These are phyloP conservation scores for Melipona bicolor DNA, from an alignment of 2,888 invertebrate species.

Conservation along the genomic window DNA sequence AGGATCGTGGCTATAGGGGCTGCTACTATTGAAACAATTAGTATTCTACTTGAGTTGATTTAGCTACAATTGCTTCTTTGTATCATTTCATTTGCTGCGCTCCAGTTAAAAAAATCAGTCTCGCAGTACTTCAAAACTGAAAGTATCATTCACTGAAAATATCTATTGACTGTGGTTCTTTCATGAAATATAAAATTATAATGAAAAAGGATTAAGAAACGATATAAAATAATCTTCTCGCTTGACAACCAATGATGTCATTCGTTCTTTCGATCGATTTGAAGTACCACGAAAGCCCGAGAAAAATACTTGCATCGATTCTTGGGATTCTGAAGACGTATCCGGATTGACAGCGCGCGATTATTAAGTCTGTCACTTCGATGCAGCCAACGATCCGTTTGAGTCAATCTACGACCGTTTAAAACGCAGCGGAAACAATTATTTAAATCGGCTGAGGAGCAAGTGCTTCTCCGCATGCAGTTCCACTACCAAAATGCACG, in stretches of 20 bases:
- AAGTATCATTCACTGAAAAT: neutral
- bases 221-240: neutral
- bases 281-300: neutral
- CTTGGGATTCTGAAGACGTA: conserved; percentile 36
- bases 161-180: neutral
- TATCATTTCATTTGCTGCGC: neutral
- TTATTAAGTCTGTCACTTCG: conserved; percentile 43
- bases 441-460: conserved; percentile 38
- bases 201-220: neutral
- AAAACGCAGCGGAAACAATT: conserved; percentile 49
- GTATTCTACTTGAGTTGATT: neutral
- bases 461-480: conserved; percentile 1
- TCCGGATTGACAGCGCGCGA: conserved; percentile 29
- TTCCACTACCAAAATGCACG: conserved; percentile 20
- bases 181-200: neutral
- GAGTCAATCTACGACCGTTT: conserved; percentile 43
- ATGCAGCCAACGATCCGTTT: conserved; percentile 17
- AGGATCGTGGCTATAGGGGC: neutral
- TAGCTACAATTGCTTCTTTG: neutral
- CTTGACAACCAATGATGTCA: conserved; percentile 7
- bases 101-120: neutral
- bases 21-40: too few relatives aligned
- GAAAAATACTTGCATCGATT: conserved; percentile 50
- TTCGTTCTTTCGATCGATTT: conserved; percentile 1
- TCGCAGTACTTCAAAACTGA: neutral